These are phyloP conservation scores for Neotoxoptera formosana DNA, from an alignment of 1,140 invertebrate species.

Conservation along the genomic window DNA sequence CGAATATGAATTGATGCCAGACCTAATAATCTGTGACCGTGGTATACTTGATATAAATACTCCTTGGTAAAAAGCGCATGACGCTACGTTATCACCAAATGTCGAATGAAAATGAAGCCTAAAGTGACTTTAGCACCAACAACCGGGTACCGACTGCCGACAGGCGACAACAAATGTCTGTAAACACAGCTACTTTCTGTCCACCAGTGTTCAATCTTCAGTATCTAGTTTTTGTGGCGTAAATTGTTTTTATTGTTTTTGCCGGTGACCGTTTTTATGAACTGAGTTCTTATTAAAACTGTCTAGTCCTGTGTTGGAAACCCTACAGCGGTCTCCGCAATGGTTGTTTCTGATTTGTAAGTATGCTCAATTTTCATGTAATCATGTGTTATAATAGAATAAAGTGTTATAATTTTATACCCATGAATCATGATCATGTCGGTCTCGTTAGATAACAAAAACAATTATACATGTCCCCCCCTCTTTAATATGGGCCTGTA, in stretches of 20 bases:
- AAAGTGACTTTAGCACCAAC: too few relatives aligned
- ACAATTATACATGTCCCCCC: not conserved
- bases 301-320: not conserved
- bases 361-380: conserved; percentile 3
- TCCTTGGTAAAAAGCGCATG: not conserved
- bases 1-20: not conserved
- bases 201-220: not conserved
- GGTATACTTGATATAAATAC: not conserved
- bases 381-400: too few relatives aligned
- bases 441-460: not conserved
- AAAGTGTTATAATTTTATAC: not conserved
- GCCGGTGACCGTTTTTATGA: not conserved
- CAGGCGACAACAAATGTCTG: not conserved
- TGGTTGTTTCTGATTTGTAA: conserved; percentile 56
- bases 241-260: not conserved
- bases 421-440: not conserved
- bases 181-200: not conserved
- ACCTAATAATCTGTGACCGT: not conserved
- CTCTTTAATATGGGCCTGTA: not conserved
- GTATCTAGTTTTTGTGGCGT: not conserved
- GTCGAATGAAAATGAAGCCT: not conserved
- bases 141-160: too few relatives aligned
- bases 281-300: not conserved
- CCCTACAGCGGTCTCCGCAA: not conserved
- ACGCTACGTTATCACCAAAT: not conserved